Evolutionary conservation across 2,113 vertebrate species (phyloP).

Genomic region (Cricetomys ansorgei): DNA sequence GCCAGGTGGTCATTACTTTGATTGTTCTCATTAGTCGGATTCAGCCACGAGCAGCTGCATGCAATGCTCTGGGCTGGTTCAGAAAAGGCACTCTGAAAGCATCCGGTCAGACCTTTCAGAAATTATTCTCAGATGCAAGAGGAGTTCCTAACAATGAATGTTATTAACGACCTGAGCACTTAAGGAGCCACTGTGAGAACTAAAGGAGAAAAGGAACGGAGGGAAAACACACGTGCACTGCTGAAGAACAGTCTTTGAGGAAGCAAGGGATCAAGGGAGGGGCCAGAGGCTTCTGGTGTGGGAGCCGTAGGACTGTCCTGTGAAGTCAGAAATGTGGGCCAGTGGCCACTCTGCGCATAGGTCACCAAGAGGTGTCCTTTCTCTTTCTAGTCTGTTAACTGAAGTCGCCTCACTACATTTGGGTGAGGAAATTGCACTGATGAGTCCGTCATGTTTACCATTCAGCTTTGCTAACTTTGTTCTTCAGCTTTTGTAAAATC

Average conservation of each 20-base stretch:
- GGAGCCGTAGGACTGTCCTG: background rate
- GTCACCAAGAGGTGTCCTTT: background rate
- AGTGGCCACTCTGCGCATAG: background rate
- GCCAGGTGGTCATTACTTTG: slow-evolving; percentile 71
- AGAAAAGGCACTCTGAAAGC: background rate
- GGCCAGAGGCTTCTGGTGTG: background rate
- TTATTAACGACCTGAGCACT: background rate
- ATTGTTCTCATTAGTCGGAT: slow-evolving; percentile 70
- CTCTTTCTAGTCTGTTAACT: background rate
- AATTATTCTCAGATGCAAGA: background rate
- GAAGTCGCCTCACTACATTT: background rate
- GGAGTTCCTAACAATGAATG: background rate
- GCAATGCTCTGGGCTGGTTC: background rate
- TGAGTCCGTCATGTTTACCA: background rate
- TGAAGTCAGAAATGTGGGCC: background rate
- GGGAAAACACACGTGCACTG: background rate
- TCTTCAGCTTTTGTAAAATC: background rate
- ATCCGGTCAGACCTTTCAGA: background rate
- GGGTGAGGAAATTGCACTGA: background rate
- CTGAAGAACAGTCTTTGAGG: background rate
- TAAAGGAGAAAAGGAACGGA: background rate
- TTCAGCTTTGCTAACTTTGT: background rate
- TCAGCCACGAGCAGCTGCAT: slow-evolving; percentile 37
- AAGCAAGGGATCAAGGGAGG: background rate
- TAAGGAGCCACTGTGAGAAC: too few relatives aligned